A percentile compares a stretch with the other conserved stretches of the same genome.
phyloP scores from a whole-genome alignment of 2,113 vertebrate genomes.

The Okapia johnstoni region DNA sequence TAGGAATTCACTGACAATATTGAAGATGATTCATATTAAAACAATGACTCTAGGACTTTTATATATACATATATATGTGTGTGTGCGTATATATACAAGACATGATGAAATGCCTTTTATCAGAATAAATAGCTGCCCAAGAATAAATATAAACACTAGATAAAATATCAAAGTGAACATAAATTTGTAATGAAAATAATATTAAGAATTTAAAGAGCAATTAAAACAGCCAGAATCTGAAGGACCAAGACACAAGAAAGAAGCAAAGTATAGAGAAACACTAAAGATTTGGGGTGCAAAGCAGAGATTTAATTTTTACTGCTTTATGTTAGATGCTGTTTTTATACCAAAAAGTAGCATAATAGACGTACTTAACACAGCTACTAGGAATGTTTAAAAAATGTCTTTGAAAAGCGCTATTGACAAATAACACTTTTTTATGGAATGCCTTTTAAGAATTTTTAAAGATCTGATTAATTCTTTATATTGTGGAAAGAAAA shows the following conservation, averaged over 20 bases:
- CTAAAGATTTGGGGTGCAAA: neutral
- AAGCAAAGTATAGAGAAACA: neutral
- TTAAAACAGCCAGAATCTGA: neutral
- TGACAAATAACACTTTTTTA: neutral
- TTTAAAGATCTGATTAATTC: neutral
- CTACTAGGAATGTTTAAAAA: neutral
- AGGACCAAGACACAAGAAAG: neutral
- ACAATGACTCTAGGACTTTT: neutral
- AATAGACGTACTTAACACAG: neutral
- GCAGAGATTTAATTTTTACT: neutral
- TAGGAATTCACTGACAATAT: neutral
- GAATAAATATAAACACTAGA: neutral
- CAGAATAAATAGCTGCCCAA: neutral
- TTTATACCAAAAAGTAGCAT: neutral
- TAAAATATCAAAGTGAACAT: neutral
- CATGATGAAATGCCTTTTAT: neutral
- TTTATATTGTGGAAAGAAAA: neutral
- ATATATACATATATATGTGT: neutral
- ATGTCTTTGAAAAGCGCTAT: neutral
- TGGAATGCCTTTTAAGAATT: neutral
- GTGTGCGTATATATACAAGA: neutral
- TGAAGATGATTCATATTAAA: neutral
- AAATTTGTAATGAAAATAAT: neutral
- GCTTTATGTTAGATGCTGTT: neutral
- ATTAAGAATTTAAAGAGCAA: neutral